Percentiles rank a stretch among this genome's conserved stretches.
phyloP scores from a whole-genome alignment of 2,888 invertebrate species.

The Mimachlamys varia region DNA sequence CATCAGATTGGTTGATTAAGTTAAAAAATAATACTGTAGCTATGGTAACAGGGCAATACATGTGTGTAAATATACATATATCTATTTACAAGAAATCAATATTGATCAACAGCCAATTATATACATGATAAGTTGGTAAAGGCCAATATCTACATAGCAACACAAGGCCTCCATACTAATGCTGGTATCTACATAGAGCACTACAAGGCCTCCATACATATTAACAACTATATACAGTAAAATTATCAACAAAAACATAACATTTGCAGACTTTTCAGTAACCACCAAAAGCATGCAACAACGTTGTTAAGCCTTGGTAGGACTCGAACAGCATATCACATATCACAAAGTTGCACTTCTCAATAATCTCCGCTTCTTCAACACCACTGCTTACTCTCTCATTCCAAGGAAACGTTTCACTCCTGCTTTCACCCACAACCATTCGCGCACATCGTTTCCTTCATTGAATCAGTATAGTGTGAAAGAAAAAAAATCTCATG shows the following conservation, averaged over 20 bases:
- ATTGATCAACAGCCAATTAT: neutral
- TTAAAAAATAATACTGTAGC: neutral
- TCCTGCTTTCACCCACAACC: no score
- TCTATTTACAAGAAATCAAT: neutral
- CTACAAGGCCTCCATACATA: neutral
- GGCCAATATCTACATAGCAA: no score
- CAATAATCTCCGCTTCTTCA: neutral
- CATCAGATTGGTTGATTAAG: neutral
- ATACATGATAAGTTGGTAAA: neutral
- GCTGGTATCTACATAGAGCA: slow-evolving; percentile 6
- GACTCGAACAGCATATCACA: slow-evolving; percentile 19
- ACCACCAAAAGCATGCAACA: neutral
- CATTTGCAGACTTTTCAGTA: neutral
- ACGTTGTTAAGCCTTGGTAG: neutral
- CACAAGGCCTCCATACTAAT: neutral
- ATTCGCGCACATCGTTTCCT: no score
- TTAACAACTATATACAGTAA: slow-evolving; percentile 8
- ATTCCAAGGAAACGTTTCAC: neutral
- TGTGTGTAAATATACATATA: neutral
- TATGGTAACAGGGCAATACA: neutral
- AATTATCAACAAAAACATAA: neutral
- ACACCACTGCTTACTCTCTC: neutral
- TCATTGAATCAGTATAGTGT: no score
- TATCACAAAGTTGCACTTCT: neutral
- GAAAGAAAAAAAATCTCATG: no score